Percentiles rank a stretch among this genome's conserved stretches.
Evolutionary conservation across 2,113 vertebrate species (phyloP).

Genomic region (Pollachius pollachius): DNA sequence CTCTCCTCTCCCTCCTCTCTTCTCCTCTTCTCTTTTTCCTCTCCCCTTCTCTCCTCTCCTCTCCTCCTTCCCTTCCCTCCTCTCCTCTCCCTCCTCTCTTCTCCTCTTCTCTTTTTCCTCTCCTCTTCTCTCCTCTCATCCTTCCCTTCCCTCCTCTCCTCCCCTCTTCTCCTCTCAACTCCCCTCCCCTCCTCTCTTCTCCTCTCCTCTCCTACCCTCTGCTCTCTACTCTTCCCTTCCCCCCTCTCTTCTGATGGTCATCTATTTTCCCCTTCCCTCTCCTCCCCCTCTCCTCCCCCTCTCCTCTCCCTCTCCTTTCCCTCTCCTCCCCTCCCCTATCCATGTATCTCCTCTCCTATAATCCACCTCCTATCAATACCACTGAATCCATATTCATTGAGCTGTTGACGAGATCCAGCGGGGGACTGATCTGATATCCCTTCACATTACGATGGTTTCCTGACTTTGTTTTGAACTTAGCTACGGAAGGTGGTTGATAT

Average conservation of each 20-base stretch:
- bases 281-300: not conserved
- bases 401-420: no score
- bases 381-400: no score
- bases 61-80: no score
- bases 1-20: not conserved
- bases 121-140: not conserved
- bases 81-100: not conserved
- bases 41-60: no score
- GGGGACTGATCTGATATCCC: no score
- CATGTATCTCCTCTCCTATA: no score
- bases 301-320: not conserved
- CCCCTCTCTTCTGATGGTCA: not conserved
- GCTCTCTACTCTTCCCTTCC: not conserved
- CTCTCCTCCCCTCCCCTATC: not conserved
- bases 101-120: not conserved
- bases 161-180: slow-evolving; percentile 4
- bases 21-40: not conserved
- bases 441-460: no score
- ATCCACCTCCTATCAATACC: no score
- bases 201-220: not conserved
- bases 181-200: not conserved
- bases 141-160: not conserved
- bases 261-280: not conserved
- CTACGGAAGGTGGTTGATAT: no score
- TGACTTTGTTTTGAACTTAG: no score